phyloP scores from a whole-genome alignment of 2,113 vertebrate species.

The Fulica atra region DNA sequence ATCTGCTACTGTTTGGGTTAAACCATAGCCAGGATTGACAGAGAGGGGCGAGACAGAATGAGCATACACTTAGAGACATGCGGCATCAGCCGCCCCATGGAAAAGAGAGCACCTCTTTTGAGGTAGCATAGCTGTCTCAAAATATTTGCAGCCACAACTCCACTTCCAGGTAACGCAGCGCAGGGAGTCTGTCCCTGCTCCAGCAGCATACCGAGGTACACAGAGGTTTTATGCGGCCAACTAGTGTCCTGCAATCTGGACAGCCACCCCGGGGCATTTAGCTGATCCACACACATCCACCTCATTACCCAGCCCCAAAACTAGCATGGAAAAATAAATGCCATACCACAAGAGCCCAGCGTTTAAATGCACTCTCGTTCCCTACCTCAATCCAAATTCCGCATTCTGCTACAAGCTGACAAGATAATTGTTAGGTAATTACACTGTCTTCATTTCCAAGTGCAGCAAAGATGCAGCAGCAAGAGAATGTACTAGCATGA shows the following conservation, averaged over 20 bases:
- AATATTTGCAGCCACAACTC: background rate
- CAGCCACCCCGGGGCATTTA: background rate
- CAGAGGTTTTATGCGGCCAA: fast-evolving
- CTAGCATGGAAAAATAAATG: background rate
- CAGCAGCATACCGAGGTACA: fast-evolving
- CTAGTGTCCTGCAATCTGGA: background rate
- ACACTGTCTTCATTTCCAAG: constrained; percentile 58
- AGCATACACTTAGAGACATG: background rate
- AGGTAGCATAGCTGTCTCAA: background rate
- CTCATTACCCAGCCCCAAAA: background rate
- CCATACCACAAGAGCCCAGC: background rate
- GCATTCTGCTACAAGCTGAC: constrained; percentile 35
- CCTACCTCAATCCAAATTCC: background rate
- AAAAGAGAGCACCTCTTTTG: background rate
- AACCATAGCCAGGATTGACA: background rate
- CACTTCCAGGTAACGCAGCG: background rate
- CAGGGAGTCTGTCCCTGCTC: background rate
- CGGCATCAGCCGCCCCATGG: background rate
- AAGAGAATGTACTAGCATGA: constrained; percentile 44
- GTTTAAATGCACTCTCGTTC: background rate
- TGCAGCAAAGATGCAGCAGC: constrained; percentile 11
- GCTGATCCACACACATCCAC: background rate
- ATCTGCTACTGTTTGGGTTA: background rate
- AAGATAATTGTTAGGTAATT: constrained; percentile 70
- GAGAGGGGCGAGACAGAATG: background rate